phyloP scores from a whole-genome alignment of 2,888 invertebrate genomes.

The Ormyrus pomaceus region DNA sequence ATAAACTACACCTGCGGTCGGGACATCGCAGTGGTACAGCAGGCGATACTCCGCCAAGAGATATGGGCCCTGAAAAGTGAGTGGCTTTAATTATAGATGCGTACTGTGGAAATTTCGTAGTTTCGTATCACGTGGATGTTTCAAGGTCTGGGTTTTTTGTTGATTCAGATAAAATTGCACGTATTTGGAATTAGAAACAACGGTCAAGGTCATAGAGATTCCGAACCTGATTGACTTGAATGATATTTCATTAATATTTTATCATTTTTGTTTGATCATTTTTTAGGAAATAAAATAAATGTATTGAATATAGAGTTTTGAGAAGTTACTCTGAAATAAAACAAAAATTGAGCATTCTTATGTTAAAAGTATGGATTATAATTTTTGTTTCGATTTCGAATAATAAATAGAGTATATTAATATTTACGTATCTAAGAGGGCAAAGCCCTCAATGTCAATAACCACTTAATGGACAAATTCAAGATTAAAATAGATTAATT shows the following conservation, averaged over 20 bases:
- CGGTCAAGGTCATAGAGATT: not conserved
- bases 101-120: not conserved
- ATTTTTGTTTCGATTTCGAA: too few species aligned
- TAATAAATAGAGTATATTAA: too few species aligned
- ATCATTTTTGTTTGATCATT: too few species aligned
- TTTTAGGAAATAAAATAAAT: too few species aligned
- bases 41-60: constrained; percentile 8
- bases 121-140: not conserved
- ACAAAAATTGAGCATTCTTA: too few species aligned
- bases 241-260: not conserved
- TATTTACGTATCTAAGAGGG: too few species aligned
- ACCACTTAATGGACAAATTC: too few species aligned
- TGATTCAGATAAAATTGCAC: not conserved
- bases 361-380: too few species aligned
- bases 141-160: not conserved
- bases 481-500: too few species aligned
- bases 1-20: constrained; percentile 6
- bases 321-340: too few species aligned
- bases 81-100: constrained; percentile 13
- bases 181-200: not conserved
- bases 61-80: constrained; percentile 49
- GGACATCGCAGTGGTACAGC: not conserved
- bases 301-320: too few species aligned
- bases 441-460: too few species aligned
- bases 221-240: not conserved